A percentile compares a stretch with the other conserved stretches of the same genome.
Conservation (phyloP, 2,888 invertebrate species). For the Caenorhabditis japonica region DNA sequence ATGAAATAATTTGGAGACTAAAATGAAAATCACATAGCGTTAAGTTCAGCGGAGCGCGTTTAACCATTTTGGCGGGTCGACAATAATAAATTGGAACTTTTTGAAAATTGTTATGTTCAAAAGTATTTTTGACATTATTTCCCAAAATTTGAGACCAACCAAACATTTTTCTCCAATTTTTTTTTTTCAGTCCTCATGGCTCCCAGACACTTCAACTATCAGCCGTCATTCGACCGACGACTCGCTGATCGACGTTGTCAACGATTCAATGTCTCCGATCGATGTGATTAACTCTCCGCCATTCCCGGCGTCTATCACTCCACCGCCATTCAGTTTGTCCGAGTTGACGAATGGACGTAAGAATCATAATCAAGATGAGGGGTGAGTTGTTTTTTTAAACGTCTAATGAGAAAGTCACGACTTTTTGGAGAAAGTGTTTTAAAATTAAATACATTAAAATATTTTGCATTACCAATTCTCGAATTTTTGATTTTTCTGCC, state of each 20-base stretch:
- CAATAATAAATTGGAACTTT: no score
- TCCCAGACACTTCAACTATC: conserved; percentile 24
- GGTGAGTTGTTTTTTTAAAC: conserved; percentile 7
- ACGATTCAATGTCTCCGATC: conserved; percentile 19
- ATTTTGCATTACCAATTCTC: no score
- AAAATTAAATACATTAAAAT: no score
- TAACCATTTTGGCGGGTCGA: no score
- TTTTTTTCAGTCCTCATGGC: conserved; percentile 46
- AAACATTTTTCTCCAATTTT: neutral
- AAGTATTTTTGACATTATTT: neutral
- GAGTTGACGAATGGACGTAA: conserved; percentile 19
- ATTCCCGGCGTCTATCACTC: conserved; percentile 12
- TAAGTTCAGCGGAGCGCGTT: no score
- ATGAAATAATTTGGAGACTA: no score
- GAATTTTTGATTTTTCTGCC: neutral
- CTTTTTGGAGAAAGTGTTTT: no score
- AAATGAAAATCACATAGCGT: no score
- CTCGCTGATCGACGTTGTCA: conserved; percentile 49
- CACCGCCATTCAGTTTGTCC: conserved; percentile 15
- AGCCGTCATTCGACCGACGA: conserved; percentile 18
- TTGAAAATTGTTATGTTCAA: no score
- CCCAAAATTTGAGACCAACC: neutral
- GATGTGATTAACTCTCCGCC: conserved; percentile 6
- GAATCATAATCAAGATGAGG: conserved; percentile 17
- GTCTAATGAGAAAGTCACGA: no score